Base-by-base conservation (phyloP, 2,113 vertebrate species). In the Willisornis vidua region DNA sequence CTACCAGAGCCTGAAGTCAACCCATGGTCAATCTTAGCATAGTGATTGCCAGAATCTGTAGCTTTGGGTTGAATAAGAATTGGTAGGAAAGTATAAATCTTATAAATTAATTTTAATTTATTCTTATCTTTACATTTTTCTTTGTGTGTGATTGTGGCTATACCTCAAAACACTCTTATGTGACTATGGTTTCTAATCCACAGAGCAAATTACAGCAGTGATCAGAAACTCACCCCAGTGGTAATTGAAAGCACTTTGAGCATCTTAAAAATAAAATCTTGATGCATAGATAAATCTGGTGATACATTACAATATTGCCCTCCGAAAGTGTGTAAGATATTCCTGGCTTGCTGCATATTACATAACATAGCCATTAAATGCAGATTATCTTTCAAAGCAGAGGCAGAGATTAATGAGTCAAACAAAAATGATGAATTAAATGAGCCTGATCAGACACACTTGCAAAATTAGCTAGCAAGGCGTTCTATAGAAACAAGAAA, bases 391-490 rank as follows among this genome's bases (percentile, higher is more conserved):
- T 97, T 96, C 87, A 87, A 96, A 96, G 78, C 63, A 86, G 89
- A 97, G 92, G 91, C 96, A 98, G 94, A 97, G 96, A 98, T 97
- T 97, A 98, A 98, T 98, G 97, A 96, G 76, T 95, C 97, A 98
- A 98, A 97, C 16, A 48, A 94, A 95, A 97, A 94, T 92, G 90
- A 97, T 94, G 83, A 95, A 96, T 97, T 97, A 96, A 97, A 97
- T 97, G 90, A 97, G 80, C 65, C 85, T 25, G 84, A 96, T 96
- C 89, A 89, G 89, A 92, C 61, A 96, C 85, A 95, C 80, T 97
- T 95, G 87, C 77, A 91, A 89, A 98, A 97, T 97, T 86, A 97
- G 73, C 43, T 57, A 92, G 87, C 66, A 87, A 95, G 96, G 78
- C 87, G 91, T 94, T 94, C 92, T 92, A 74, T 73, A 31, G 66